Base-by-base conservation (phyloP, 2,113 vertebrate genomes). In the Merops nubicus region DNA sequence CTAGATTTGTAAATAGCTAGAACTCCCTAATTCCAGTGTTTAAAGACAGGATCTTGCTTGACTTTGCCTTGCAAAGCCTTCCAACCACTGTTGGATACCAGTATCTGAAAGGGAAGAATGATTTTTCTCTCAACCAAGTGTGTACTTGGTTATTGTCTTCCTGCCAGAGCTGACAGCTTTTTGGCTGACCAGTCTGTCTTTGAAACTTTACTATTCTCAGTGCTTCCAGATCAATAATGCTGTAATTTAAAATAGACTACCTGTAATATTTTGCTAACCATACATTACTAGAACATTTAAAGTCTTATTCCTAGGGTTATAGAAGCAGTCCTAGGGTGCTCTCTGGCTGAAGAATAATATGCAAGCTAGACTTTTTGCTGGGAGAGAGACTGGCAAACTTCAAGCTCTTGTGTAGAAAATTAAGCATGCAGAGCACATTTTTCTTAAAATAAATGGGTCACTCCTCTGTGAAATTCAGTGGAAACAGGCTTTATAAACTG, bases 391-490 rank as follows among this genome's bases (percentile, higher is more conserved):
- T 79, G 62, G 17, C 43, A 56, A 15, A 23, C 74, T 64, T 85
- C 31, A 15, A 28, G 43, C 40, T 76, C 45, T 79, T 73, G 40
- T 76, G 56, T 56, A 22, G 70, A 70, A 80, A 28, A 60, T 79
- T 28, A 76, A 62, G 54, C 0, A 20, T 90, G 62, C 94, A 73
- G 17, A 67, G 75, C 90, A 83, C 57, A 1, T 53, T 68, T 83
- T 89, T 80, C 38, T 57, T 79, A 33, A 77, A 93, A 84, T 53
- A 91, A 95, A 48, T 88, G 59, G 70, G 92, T 90, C 79, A 23
- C 76, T 90, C 53, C 85, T 79, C 48, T 91, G 59, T 84, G 67
- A 90, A 93, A 76, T 76, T 5, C 70, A 53, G 48, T 57, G 48
- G 79, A 56, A 88, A 53, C 40, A 76, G 57, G 36, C 84, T 93